A percentile compares a stretch with the other conserved stretches of the same genome.
Evolutionary conservation across 1,140 invertebrate species (phyloP).

Genomic region (Zaprionus nigranus): DNA sequence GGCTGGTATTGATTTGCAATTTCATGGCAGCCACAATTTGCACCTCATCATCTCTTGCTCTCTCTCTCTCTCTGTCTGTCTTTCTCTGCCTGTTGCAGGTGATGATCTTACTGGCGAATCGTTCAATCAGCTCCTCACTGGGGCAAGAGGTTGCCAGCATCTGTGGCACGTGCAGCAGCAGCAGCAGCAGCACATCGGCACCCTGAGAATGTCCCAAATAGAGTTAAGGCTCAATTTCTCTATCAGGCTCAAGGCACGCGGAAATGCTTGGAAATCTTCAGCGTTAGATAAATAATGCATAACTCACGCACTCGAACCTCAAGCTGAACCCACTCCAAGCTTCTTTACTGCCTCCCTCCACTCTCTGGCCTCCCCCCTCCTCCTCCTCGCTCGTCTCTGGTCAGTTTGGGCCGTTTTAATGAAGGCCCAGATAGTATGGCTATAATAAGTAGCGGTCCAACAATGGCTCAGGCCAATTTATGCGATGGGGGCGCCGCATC

Average conservation of each 20-base stretch:
- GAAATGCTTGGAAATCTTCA: not conserved
- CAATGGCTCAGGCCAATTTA: constrained; percentile 49
- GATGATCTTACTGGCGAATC: constrained; percentile 68
- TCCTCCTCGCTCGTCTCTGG: constrained; percentile 7
- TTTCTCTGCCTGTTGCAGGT: constrained; percentile 27
- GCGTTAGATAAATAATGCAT: constrained; percentile 84
- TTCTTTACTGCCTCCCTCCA: not conserved
- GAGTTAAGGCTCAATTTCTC: constrained; percentile 47
- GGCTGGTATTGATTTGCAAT: constrained; percentile 70
- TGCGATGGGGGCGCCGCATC: constrained; percentile 31
- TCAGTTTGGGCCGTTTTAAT: constrained; percentile 59
- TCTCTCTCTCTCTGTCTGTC: not conserved
- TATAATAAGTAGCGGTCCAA: constrained; percentile 70
- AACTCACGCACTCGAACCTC: constrained; percentile 80
- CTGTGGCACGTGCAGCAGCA: constrained; percentile 68
- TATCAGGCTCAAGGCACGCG: constrained; percentile 13
- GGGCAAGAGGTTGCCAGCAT: constrained; percentile 47
- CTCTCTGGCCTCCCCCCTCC: no score
- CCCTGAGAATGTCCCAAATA: constrained; percentile 50
- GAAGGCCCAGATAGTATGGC: constrained; percentile 76
- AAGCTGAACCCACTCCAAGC: constrained; percentile 31
- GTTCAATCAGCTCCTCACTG: constrained; percentile 65
- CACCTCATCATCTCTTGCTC: constrained; percentile 70
- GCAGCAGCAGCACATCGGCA: not conserved
- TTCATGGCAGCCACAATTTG: constrained; percentile 80